Base-by-base conservation (phyloP, 2,797 vertebrate species). In the Coreius guichenoti region DNA sequence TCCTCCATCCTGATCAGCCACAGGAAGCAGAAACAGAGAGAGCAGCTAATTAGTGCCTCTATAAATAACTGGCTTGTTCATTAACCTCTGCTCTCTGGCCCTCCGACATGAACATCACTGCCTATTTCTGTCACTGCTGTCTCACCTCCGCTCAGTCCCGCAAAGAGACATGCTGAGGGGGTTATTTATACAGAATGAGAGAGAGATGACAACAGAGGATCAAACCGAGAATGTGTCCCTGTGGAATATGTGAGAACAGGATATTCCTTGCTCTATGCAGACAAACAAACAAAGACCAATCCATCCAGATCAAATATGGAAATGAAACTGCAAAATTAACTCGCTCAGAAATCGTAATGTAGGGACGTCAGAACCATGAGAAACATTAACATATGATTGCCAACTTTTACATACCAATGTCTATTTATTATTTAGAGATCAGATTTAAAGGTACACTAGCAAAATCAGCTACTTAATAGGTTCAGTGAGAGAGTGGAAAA, bases 1-100 rank as follows among this genome's bases (percentile, higher is more conserved):
- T 99, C 98, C 0, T 99, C 98, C 97, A 99, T 98, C 95, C 98
- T 98, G 78, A 76, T 31, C 49, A 80, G 58, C 45, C 75, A 81
- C 67, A 31, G 80, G 73, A 45, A 73, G 92, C 63, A 74, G 61
- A 73, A 72, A 79, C n/a, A 54, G 36, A 86, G 23, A 87, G 80
- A 86, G 29, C 47, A 87, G 87, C 84, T 5, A 45, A 86, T 80
- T 92, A 79, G 87, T 17, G 81, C 54, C 63, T 29, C 89, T 82
- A 86, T 84, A 80, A 88, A 68, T 82, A 78, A 86, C 83, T 74
- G 7, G 19, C 80, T 72, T 69, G 33, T 90, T 90, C 83, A 90
- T 90, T 90, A 88, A 88, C 89, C 87, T 77, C 73, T 72, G 68
- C 79, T 82, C 82, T 89, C 77, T 67, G 78, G 45, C 78, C 33